A percentile compares a stretch with the other conserved stretches of the same genome.
These are phyloP conservation scores for Centropristis striata DNA, from an alignment of 2,113 vertebrate genomes.

Conservation along the genomic window DNA sequence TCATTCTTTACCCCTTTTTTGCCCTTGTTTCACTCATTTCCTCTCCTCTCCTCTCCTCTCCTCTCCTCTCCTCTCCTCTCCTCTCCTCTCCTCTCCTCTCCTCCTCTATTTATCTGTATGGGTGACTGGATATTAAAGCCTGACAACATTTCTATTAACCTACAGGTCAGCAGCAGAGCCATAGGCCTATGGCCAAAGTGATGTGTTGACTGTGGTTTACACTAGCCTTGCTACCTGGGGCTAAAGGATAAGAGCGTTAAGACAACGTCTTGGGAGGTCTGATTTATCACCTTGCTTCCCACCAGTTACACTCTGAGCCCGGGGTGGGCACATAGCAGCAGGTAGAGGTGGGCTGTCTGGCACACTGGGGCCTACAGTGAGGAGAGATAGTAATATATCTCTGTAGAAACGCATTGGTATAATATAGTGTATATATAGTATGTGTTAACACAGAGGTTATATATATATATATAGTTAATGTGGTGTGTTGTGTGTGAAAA, in stretches of 20 bases:
- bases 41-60: constrained; percentile 16
- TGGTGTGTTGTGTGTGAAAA: too few relatives aligned
- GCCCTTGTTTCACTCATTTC: constrained; percentile 24
- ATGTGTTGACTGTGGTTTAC: constrained; percentile 75
- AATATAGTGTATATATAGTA: not conserved
- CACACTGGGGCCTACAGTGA: not conserved
- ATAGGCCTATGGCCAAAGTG: constrained; percentile 57
- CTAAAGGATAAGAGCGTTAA: constrained; percentile 69
- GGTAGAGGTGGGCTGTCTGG: constrained; percentile 42
- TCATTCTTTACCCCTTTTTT: constrained; percentile 24
- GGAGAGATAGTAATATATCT: constrained; percentile 10
- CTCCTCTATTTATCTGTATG: constrained; percentile 29
- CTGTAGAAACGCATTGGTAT: constrained; percentile 4
- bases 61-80: constrained; percentile 8
- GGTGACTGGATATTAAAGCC: constrained; percentile 66
- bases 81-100: constrained; percentile 13
- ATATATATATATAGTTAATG: too few relatives aligned
- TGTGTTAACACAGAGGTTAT: not conserved
- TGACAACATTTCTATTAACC: constrained; percentile 80
- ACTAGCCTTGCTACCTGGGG: constrained; percentile 56
- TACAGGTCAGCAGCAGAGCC: constrained; percentile 64
- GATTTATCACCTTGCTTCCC: constrained; percentile 65
- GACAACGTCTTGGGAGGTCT: constrained; percentile 59
- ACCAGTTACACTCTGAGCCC: constrained; percentile 34
- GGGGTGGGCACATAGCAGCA: constrained; percentile 33